Evolutionary conservation across 2,113 vertebrate genomes (phyloP).

Genomic region (Salvator merianae): DNA sequence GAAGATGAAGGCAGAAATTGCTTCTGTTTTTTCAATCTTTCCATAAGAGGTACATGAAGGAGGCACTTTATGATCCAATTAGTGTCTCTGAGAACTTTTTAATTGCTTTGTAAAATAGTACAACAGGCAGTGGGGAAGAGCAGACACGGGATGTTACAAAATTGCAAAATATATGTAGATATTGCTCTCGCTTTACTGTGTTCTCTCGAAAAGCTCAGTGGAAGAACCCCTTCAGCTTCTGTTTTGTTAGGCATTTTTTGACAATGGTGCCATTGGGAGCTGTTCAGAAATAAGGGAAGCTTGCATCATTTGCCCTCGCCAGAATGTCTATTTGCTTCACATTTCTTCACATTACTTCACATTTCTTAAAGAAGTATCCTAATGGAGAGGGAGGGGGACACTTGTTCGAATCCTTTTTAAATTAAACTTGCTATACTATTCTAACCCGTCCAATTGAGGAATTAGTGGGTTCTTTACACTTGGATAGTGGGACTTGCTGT

Average conservation of each 20-base stretch:
- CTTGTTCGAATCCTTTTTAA: neutral
- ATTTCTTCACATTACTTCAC: neutral
- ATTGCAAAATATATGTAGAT: neutral
- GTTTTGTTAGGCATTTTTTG: neutral
- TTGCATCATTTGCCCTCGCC: neutral
- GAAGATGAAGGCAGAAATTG: constrained; percentile 48
- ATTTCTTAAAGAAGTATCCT: neutral
- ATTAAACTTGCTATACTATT: too few species aligned
- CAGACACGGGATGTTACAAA: constrained; percentile 41
- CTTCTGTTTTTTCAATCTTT: constrained; percentile 57
- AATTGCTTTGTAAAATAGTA: constrained; percentile 67
- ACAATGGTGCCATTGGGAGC: neutral
- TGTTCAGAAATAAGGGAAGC: neutral
- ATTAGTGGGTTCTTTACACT: too few species aligned
- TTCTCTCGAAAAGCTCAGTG: constrained; percentile 10
- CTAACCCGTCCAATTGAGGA: too few species aligned
- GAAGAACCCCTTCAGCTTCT: neutral
- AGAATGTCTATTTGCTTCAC: neutral
- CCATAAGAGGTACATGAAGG: constrained; percentile 62
- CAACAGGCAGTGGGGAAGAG: constrained; percentile 35
- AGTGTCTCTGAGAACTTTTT: constrained; percentile 65
- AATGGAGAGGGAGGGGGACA: neutral
- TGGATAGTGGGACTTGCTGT: too few species aligned
- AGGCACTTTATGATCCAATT: constrained; percentile 70
- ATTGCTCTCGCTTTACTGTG: constrained; percentile 40